Conservation (phyloP, 2,113 vertebrate genomes). For the Atrichornis clamosus region DNA sequence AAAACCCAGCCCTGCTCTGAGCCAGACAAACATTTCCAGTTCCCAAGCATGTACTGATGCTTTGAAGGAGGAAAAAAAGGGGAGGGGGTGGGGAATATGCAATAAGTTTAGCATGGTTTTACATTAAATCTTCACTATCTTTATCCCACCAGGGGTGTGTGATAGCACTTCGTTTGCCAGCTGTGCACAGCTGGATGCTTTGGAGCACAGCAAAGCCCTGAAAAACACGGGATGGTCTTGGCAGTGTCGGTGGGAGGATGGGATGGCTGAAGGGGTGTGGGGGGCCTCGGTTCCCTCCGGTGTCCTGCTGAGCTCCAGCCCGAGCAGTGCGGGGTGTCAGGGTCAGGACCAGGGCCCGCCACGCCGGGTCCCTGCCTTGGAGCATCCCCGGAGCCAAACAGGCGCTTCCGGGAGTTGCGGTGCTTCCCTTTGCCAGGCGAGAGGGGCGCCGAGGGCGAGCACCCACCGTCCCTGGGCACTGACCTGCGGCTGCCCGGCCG, state of each 20-base stretch:
- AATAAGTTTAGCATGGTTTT: neutral
- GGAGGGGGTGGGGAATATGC: no score
- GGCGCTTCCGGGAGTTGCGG: neutral
- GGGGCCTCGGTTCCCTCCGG: neutral
- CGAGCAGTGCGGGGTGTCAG: neutral
- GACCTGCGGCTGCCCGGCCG: neutral
- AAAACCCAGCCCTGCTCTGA: neutral
- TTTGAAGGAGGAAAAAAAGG: neutral
- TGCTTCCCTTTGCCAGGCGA: fast-evolving
- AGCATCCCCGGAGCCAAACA: neutral
- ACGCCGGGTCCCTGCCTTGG: neutral
- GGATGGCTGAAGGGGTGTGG: neutral
- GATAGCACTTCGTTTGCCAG: neutral
- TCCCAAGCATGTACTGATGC: neutral
- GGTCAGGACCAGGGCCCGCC: neutral
- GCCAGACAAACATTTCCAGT: neutral
- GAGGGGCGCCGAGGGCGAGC: neutral
- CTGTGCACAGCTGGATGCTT: neutral
- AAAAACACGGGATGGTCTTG: neutral
- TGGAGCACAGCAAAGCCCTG: neutral
- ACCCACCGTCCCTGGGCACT: fast-evolving
- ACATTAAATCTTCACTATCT: neutral
- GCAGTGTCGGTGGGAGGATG: neutral
- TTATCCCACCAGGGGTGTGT: neutral
- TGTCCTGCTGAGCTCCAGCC: neutral